Percentiles rank a stretch among this genome's conserved stretches.
Conservation (phyloP, 2,888 invertebrate species). For the Tachina fera region DNA sequence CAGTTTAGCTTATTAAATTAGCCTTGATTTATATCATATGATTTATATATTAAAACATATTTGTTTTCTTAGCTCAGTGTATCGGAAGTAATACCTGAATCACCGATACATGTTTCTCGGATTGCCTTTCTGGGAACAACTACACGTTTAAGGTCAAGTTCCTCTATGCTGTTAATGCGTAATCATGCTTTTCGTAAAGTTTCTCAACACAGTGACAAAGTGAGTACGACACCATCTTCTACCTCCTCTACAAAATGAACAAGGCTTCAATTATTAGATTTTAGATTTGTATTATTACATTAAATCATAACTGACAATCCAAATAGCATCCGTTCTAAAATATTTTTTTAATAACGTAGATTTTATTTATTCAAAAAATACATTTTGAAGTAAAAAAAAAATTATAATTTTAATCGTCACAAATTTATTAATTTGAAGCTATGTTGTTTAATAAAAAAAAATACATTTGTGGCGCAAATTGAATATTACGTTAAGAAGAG, state of each 20-base stretch:
- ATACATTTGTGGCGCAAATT: constrained; percentile 1
- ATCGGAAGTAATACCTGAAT: constrained; percentile 78
- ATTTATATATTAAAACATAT: not conserved
- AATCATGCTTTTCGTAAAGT: constrained; percentile 37
- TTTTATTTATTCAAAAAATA: constrained; percentile 54
- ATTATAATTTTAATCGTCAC: constrained; percentile 60
- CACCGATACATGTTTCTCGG: constrained; percentile 74
- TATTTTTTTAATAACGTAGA: constrained; percentile 4
- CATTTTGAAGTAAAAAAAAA: constrained; percentile 49
- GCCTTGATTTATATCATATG: not conserved
- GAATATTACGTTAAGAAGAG: constrained; percentile 12
- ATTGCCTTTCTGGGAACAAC: constrained; percentile 34
- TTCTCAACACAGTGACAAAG: constrained; percentile 69
- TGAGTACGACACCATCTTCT: constrained; percentile 73
- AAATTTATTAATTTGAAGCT: not conserved
- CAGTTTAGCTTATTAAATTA: too few species aligned
- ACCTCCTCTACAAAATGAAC: constrained; percentile 72
- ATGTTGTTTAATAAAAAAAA: not conserved
- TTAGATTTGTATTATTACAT: not conserved
- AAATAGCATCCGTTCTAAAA: constrained; percentile 3
- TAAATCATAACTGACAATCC: constrained; percentile 9
- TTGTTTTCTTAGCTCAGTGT: constrained; percentile 72
- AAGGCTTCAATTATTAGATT: constrained; percentile 71
- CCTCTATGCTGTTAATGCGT: constrained; percentile 48
- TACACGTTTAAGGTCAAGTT: constrained; percentile 41